phyloP scores from a whole-genome alignment of 2,113 vertebrate genomes.

The Pagrus major region DNA sequence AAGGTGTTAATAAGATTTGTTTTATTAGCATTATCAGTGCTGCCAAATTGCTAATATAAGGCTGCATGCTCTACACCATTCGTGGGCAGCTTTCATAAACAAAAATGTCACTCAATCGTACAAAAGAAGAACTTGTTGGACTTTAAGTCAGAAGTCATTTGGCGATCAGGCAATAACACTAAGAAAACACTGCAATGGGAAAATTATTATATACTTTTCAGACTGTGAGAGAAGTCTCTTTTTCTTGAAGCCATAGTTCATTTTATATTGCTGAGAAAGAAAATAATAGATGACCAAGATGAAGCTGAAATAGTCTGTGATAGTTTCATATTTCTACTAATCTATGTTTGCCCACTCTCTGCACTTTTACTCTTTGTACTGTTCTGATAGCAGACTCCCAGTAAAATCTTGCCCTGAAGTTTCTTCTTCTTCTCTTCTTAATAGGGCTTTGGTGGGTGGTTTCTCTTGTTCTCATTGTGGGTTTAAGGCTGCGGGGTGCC shows the following conservation, averaged over 20 bases:
- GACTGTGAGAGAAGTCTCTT: not conserved
- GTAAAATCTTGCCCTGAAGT: conserved; percentile 20
- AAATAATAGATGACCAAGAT: not conserved
- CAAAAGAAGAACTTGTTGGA: not conserved
- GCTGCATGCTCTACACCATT: not conserved
- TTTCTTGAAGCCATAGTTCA: not conserved
- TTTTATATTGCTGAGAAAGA: not conserved
- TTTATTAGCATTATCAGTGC: too few species aligned
- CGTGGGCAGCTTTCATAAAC: not conserved
- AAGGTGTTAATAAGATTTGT: not conserved
- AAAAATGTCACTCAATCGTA: not conserved
- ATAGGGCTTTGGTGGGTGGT: conserved; percentile 51
- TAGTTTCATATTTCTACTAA: not conserved
- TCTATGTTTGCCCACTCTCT: not conserved
- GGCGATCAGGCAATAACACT: not conserved
- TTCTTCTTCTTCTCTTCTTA: conserved; percentile 38
- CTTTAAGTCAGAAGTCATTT: not conserved
- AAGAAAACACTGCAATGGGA: not conserved
- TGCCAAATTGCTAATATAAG: not conserved
- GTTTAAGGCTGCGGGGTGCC: conserved; percentile 40
- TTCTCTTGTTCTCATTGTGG: conserved; percentile 48
- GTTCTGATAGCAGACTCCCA: not conserved
- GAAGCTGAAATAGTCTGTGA: not conserved
- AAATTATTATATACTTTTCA: not conserved
- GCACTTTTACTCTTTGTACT: conserved; percentile 14